Base-by-base conservation (phyloP, 1,140 invertebrate species). In the Pseudomyrmex dendroicus region DNA sequence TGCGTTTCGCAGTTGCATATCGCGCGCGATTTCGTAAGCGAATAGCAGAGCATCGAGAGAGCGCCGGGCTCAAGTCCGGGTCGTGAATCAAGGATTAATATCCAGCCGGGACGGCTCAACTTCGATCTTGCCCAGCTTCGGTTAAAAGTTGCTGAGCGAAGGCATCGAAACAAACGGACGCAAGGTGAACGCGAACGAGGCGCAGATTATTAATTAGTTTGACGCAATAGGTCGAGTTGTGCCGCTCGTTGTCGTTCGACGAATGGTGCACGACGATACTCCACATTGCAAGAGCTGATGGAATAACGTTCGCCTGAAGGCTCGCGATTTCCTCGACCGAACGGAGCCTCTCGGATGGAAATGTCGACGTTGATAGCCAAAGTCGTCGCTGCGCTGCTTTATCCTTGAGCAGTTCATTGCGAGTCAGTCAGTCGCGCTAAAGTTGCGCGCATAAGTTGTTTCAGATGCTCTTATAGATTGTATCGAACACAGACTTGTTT, bases 191-290 rank as follows among this genome's bases (percentile, higher is more conserved):
- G 17, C 61, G 73, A 73, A 48, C 61, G 52, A 57, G 54, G 46
- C 62, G 82, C 59, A 59, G 5, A 52, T 66, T 77, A 86, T 86
- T 86, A 86, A 86, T 86, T 86, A 86, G 82, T 80, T 35, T 86
- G 82, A 70, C 84, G 89, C 88, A 85, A 89, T 86, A 86, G 89
- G 82, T 86, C 87, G 70, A 77, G 76, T 85, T 86, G 86, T 86
- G 67, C 82, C 77, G 80, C 67, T 89, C 73, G 84, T 86, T 82
- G 74, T 77, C 72, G 83, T 85, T 87, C 76, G 52, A 70, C 73
- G 62, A 25, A 25, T 67, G 80, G 5, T 35, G 46, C 64, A 66
- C 56, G 57, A 61, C 59, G 46, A 20, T 83, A 76, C 78, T 76
- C 62, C 73, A 66, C 62, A 83, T 83, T 57, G 35, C 5, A 7